Conservation (phyloP, 1,140 invertebrate genomes). For the Epicauta chinensis region DNA sequence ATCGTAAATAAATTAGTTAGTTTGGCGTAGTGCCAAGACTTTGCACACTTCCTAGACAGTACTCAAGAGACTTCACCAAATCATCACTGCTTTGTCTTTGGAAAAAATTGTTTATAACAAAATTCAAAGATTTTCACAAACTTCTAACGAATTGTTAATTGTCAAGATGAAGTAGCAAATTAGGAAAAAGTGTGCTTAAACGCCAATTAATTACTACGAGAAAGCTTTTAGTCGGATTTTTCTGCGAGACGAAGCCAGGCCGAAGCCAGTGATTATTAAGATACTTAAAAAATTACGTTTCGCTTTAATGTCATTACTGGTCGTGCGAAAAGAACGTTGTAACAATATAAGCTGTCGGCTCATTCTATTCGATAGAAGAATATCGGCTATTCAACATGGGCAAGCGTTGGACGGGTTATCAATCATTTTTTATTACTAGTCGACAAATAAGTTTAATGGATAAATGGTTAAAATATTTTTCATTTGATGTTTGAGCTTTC, state of each 20-base stretch:
- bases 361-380: constrained; percentile 6
- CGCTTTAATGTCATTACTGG: constrained; percentile 13
- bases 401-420: constrained; percentile 6
- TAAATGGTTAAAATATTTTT: no score
- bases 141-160: constrained; percentile 9
- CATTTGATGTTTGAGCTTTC: no score
- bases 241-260: neutral
- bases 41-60: constrained; percentile 18
- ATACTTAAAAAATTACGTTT: constrained; percentile 8
- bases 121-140: constrained; percentile 7
- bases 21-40: constrained; percentile 12
- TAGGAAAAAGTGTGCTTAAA: neutral
- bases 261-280: constrained; percentile 1
- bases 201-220: neutral
- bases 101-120: constrained; percentile 1
- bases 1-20: constrained; percentile 18
- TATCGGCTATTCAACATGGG: constrained; percentile 14
- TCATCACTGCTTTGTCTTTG: constrained; percentile 7
- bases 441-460: constrained; percentile 22
- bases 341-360: constrained; percentile 4
- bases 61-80: constrained; percentile 16
- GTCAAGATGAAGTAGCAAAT: neutral
- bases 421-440: constrained; percentile 24
- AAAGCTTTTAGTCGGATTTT: neutral
- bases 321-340: constrained; percentile 1